Percentiles rank a stretch among this genome's conserved stretches.
phyloP scores from a whole-genome alignment of 2,797 vertebrate genomes.

The Tachyglossus aculeatus region DNA sequence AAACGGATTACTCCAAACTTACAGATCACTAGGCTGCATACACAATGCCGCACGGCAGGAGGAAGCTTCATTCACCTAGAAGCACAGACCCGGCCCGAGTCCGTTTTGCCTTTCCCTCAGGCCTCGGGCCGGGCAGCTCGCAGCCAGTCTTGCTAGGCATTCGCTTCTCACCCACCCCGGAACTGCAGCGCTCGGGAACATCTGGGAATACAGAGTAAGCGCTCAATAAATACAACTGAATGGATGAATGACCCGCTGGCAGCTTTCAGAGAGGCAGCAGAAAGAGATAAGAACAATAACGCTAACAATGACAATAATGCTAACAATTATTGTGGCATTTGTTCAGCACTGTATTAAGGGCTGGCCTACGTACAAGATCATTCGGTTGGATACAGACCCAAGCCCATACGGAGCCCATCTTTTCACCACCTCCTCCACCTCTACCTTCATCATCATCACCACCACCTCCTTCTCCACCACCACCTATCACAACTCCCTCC shows the following conservation, averaged over 20 bases:
- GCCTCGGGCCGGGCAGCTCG: slow-evolving; percentile 55
- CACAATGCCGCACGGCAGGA: slow-evolving; percentile 40
- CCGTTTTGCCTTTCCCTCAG: slow-evolving; percentile 17
- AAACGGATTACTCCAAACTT: slow-evolving; percentile 65
- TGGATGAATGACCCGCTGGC: too few species aligned
- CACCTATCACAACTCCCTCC: background rate
- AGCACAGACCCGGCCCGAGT: background rate
- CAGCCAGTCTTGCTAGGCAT: slow-evolving; percentile 32
- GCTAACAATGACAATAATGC: background rate
- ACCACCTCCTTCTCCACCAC: background rate
- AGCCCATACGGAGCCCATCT: background rate
- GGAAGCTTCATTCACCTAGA: slow-evolving; percentile 56
- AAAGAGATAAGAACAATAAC: background rate
- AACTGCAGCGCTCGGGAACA: slow-evolving; percentile 38
- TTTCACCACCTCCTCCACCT: background rate
- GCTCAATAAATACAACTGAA: too few species aligned
- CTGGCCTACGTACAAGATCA: too few species aligned
- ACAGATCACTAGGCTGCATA: slow-evolving; percentile 56
- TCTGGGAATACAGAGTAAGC: slow-evolving; percentile 53
- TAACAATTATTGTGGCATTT: background rate
- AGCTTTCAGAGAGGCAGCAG: too few species aligned
- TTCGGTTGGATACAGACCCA: background rate
- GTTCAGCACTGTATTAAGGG: too few species aligned
- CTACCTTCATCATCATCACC: background rate
- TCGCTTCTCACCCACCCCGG: slow-evolving; percentile 33